These are phyloP conservation scores for Drosophila arawakana DNA, from an alignment of 1,140 invertebrate species.

Conservation along the genomic window DNA sequence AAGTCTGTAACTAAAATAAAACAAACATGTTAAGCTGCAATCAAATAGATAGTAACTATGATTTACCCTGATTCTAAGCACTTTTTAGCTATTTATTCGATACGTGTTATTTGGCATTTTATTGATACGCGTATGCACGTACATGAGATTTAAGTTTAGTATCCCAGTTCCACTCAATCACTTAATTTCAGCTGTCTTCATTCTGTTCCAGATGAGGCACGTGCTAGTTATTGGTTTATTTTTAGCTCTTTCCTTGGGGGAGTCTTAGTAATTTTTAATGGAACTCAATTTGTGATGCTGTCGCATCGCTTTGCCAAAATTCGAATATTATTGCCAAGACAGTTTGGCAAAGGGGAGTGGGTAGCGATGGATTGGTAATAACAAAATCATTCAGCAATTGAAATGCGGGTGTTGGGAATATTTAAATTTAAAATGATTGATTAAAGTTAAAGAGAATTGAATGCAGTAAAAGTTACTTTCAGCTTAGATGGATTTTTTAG, in stretches of 20 bases:
- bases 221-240: constrained; percentile 50
- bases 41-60: background rate
- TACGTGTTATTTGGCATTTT: constrained; percentile 43
- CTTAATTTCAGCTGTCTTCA: constrained; percentile 23
- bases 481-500: too few species aligned
- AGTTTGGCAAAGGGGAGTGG: constrained; percentile 3
- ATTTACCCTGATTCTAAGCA: constrained; percentile 17
- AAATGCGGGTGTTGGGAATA: background rate
- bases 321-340: constrained; percentile 17
- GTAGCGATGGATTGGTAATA: background rate
- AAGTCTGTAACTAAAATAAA: background rate
- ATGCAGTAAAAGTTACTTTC: background rate
- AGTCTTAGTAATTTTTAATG: constrained; percentile 53
- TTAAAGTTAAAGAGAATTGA: background rate
- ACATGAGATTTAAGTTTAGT: background rate
- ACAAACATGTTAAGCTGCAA: constrained; percentile 7
- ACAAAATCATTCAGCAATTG: background rate
- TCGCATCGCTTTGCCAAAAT: constrained; percentile 30
- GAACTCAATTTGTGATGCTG: constrained; percentile 49
- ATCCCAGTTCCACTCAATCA: background rate
- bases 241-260: constrained; percentile 37
- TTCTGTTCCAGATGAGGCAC: constrained; percentile 21
- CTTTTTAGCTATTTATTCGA: constrained; percentile 28
- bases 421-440: background rate
- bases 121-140: constrained; percentile 21